Conservation (phyloP, 2,113 vertebrate species). For the Scortum barcoo region DNA sequence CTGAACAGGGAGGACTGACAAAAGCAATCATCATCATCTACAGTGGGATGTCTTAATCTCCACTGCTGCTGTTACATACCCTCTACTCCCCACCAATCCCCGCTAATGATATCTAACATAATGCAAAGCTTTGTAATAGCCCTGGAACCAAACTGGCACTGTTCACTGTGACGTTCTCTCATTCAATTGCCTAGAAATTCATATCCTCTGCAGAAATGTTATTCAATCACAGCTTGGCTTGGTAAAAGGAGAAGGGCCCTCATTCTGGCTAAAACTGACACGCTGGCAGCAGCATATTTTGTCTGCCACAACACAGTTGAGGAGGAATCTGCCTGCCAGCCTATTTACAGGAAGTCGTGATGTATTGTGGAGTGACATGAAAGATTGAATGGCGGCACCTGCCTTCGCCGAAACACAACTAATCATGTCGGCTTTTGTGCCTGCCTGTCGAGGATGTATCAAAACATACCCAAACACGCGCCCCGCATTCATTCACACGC, state of each 20-base stretch:
- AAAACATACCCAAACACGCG: conserved; percentile 42
- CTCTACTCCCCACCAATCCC: conserved; percentile 55
- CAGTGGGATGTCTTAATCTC: conserved; percentile 72
- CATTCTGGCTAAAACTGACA: conserved; percentile 29
- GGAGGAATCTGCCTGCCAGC: conserved; percentile 56
- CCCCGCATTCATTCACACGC: conserved; percentile 6
- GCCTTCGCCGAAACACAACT: conserved; percentile 54
- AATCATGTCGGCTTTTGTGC: conserved; percentile 60
- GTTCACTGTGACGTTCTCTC: conserved; percentile 52
- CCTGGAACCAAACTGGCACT: conserved; percentile 58
- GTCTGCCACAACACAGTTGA: conserved; percentile 40
- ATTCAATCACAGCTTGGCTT: conserved; percentile 58
- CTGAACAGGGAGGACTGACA: conserved; percentile 72
- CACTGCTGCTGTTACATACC: conserved; percentile 56
- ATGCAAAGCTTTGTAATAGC: conserved; percentile 67
- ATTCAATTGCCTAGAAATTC: conserved; percentile 56
- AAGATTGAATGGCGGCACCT: conserved; percentile 69
- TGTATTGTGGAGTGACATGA: conserved; percentile 53
- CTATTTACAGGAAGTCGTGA: conserved; percentile 61
- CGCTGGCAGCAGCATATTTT: conserved; percentile 54
- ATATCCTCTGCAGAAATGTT: conserved; percentile 55
- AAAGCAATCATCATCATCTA: conserved; percentile 78
- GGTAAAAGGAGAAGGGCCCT: conserved; percentile 27
- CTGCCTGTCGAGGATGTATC: conserved; percentile 54
- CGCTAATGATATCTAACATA: conserved; percentile 68